Conservation (phyloP, 2,113 vertebrate genomes). For the Choloepus hoffmanni region DNA sequence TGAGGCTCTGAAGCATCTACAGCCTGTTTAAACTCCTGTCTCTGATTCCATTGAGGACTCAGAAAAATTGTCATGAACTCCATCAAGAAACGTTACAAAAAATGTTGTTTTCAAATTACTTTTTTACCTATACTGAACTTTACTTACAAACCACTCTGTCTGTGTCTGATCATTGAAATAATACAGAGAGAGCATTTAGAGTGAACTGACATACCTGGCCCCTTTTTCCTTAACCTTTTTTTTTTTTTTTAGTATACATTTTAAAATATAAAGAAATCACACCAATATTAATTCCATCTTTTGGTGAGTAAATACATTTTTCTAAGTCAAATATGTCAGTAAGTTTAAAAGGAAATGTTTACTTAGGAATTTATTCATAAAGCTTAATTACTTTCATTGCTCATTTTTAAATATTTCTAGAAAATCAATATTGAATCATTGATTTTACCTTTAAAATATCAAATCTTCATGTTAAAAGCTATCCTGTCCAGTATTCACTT, state of each 20-base stretch:
- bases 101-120: slow-evolving; percentile 34
- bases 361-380: neutral
- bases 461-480: neutral
- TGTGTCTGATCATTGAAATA: slow-evolving; percentile 1
- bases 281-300: neutral
- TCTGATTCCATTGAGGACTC: slow-evolving; percentile 20
- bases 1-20: neutral
- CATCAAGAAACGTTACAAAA: neutral
- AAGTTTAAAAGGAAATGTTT: slow-evolving; percentile 30
- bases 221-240: neutral
- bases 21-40: neutral
- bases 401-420: slow-evolving; percentile 45
- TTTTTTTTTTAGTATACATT: slow-evolving; percentile 10
- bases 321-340: neutral
- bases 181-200: neutral
- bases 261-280: slow-evolving; percentile 60
- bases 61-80: neutral
- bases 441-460: neutral
- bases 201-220: neutral
- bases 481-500: neutral
- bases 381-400: slow-evolving; percentile 32
- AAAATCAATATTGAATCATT: neutral
- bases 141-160: neutral
- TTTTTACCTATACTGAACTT: slow-evolving; percentile 35
- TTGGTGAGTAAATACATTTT: slow-evolving; percentile 32